Evolutionary conservation across 2,113 vertebrate genomes (phyloP).

Genomic region (Plotosus lineatus): DNA sequence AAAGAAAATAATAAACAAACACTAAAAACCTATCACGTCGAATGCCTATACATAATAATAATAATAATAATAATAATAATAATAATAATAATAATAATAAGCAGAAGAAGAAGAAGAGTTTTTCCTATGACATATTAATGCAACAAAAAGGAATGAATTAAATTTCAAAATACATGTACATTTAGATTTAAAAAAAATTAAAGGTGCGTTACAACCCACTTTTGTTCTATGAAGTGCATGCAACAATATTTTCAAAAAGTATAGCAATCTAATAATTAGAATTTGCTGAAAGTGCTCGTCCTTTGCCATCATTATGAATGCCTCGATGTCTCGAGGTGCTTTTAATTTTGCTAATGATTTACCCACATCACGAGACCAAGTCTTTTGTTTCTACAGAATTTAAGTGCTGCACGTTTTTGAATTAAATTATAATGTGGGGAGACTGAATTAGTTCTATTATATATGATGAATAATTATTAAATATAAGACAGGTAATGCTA

Average conservation of each 20-base stretch:
- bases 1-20: too few relatives aligned
- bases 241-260: neutral
- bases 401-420: neutral
- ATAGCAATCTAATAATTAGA: neutral
- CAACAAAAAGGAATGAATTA: neutral
- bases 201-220: neutral
- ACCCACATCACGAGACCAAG: neutral
- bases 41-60: neutral
- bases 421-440: neutral
- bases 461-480: neutral
- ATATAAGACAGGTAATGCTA: neutral
- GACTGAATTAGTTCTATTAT: neutral
- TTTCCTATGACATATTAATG: neutral
- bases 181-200: neutral
- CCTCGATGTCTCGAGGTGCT: neutral
- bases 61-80: too few relatives aligned
- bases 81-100: too few relatives aligned
- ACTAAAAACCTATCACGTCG: neutral
- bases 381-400: neutral
- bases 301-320: neutral
- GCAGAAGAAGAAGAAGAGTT: too few relatives aligned
- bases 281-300: neutral
- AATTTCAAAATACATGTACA: too few relatives aligned
- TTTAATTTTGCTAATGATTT: neutral
- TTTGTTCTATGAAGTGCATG: neutral